A percentile compares a stretch with the other conserved stretches of the same genome.
Conservation (phyloP, 2,888 invertebrate genomes). For the Carabus problematicus region DNA sequence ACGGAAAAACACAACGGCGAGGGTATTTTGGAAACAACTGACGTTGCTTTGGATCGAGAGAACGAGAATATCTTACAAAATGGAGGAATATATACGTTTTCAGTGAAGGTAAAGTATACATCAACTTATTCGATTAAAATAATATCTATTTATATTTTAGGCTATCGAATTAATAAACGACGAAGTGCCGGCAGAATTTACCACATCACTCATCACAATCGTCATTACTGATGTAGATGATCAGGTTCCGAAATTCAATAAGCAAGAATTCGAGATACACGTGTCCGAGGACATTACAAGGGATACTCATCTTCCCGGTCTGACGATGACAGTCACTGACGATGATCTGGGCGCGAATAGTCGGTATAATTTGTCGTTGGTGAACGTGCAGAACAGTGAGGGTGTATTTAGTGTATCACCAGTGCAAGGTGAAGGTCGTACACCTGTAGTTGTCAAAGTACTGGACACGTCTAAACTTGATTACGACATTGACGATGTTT, state of each 20-base stretch:
- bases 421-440: conserved; percentile 72
- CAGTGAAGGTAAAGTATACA: conserved; percentile 62
- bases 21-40: conserved; percentile 67
- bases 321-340: conserved; percentile 77
- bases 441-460: conserved; percentile 77
- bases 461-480: conserved; percentile 71
- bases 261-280: conserved; percentile 69
- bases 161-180: conserved; percentile 79
- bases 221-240: conserved; percentile 83
- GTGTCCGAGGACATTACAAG: conserved; percentile 79
- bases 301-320: conserved; percentile 72
- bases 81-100: conserved; percentile 79
- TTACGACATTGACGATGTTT: conserved; percentile 71
- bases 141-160: conserved; percentile 53
- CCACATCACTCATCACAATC: conserved; percentile 74
- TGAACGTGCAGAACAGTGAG: conserved; percentile 66
- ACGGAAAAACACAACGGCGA: conserved; percentile 65
- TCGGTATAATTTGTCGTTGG: conserved; percentile 69
- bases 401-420: conserved; percentile 71
- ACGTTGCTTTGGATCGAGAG: conserved; percentile 75
- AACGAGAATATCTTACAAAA: conserved; percentile 75
- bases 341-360: conserved; percentile 77
- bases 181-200: conserved; percentile 72
- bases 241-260: conserved; percentile 75
- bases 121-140: too few relatives aligned